phyloP scores from a whole-genome alignment of 1,140 invertebrate genomes.

The Druon quercuslanigerum region DNA sequence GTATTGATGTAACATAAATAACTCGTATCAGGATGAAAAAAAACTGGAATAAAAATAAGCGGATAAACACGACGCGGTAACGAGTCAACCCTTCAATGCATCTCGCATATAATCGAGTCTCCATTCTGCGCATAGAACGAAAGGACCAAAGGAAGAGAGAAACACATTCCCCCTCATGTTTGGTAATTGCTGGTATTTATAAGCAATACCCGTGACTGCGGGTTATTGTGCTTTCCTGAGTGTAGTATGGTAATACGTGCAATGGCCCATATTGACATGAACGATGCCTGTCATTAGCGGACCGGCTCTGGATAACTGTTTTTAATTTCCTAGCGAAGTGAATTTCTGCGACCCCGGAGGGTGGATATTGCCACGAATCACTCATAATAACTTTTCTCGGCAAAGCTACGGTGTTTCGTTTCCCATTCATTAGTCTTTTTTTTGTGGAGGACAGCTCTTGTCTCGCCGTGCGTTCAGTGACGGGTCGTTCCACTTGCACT shows the following conservation, averaged over 20 bases:
- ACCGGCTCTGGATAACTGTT: constrained; percentile 71
- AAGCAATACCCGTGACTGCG: constrained; percentile 68
- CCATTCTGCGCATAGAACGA: constrained; percentile 53
- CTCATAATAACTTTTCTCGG: constrained; percentile 67
- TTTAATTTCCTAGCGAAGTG: constrained; percentile 75
- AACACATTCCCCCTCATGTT: constrained; percentile 60
- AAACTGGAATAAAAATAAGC: neutral
- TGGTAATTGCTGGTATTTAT: constrained; percentile 76
- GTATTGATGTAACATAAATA: too few species aligned
- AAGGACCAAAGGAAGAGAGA: constrained; percentile 49
- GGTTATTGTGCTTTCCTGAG: constrained; percentile 60
- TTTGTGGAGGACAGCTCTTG: neutral
- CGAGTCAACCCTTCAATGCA: constrained; percentile 46
- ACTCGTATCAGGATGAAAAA: neutral
- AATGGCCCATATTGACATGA: constrained; percentile 77
- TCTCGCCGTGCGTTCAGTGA: neutral
- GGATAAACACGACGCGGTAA: constrained; percentile 50
- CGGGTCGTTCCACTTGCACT: neutral
- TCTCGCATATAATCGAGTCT: constrained; percentile 60
- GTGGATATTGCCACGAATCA: constrained; percentile 75
- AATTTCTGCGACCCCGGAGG: constrained; percentile 70
- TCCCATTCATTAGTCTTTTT: neutral
- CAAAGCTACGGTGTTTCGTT: constrained; percentile 20
- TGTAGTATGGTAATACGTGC: constrained; percentile 75
- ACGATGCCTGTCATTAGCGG: constrained; percentile 74